phyloP scores from a whole-genome alignment of 2,113 vertebrate species.

The Natator depressus region DNA sequence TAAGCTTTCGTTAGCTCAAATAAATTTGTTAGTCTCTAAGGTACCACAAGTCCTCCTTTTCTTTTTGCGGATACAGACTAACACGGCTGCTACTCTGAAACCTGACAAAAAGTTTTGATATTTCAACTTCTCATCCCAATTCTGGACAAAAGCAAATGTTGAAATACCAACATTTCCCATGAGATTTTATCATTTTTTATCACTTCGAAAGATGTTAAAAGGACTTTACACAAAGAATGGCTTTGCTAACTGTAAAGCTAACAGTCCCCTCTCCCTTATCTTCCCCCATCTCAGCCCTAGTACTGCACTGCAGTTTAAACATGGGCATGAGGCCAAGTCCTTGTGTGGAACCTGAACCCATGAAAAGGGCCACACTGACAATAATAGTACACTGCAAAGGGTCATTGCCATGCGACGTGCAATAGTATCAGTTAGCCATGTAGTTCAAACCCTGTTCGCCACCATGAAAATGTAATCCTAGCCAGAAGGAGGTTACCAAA shows the following conservation, averaged over 20 bases:
- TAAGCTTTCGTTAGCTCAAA: too few species aligned
- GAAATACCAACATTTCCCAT: neutral
- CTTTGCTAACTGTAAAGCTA: too few species aligned
- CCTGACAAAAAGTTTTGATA: neutral
- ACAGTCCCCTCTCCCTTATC: neutral
- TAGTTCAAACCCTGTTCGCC: neutral
- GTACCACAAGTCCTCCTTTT: too few species aligned
- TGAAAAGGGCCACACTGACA: neutral
- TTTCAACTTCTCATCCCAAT: neutral
- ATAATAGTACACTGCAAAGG: neutral
- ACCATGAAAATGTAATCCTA: constrained; percentile 48
- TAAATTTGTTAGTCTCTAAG: too few species aligned
- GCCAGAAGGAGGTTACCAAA: constrained; percentile 42
- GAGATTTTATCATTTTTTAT: neutral
- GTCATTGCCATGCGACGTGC: neutral
- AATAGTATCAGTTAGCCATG: constrained; percentile 26
- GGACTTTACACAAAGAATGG: neutral
- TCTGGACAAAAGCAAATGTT: too few species aligned
- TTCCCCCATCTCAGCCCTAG: neutral
- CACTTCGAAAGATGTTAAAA: neutral
- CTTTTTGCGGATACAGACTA: too few species aligned
- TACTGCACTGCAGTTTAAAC: neutral
- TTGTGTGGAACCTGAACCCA: neutral
- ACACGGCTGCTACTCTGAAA: too few species aligned
- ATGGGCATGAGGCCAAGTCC: neutral